These are phyloP conservation scores for Escarpia spicata DNA, from an alignment of 2,888 invertebrate genomes.

Conservation along the genomic window DNA sequence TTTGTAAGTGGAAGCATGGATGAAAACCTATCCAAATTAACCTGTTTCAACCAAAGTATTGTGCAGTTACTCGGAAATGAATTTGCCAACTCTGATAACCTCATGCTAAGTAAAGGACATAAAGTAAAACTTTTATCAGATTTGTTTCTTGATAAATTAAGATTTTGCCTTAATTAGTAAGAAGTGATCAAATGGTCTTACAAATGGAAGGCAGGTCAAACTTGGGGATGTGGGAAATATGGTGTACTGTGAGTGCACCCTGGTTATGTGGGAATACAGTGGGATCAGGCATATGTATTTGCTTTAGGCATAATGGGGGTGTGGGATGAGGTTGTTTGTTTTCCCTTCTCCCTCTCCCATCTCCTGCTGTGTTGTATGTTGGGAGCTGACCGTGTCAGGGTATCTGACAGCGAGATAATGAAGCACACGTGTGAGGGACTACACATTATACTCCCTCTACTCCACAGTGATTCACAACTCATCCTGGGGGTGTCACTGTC, in stretches of 20 bases:
- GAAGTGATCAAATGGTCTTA: too few relatives aligned
- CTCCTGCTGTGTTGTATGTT: neutral
- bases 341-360: neutral
- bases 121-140: too few relatives aligned
- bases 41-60: too few relatives aligned
- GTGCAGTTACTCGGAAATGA: too few relatives aligned
- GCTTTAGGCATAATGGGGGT: neutral
- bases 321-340: neutral
- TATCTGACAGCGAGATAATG: neutral
- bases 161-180: too few relatives aligned
- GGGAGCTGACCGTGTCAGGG: neutral
- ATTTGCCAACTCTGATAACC: too few relatives aligned
- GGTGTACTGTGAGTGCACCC: neutral
- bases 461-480: neutral
- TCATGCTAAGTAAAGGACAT: too few relatives aligned
- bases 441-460: neutral
- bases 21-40: too few relatives aligned
- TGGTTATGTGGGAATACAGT: neutral
- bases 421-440: conserved; percentile 1
- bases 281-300: neutral
- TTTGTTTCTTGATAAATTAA: too few relatives aligned
- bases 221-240: neutral
- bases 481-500: neutral
- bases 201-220: neutral
- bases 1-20: neutral